Percentiles rank a stretch among this genome's conserved stretches.
Conservation (phyloP, 2,797 vertebrate genomes). For the Epinephelus awoara region DNA sequence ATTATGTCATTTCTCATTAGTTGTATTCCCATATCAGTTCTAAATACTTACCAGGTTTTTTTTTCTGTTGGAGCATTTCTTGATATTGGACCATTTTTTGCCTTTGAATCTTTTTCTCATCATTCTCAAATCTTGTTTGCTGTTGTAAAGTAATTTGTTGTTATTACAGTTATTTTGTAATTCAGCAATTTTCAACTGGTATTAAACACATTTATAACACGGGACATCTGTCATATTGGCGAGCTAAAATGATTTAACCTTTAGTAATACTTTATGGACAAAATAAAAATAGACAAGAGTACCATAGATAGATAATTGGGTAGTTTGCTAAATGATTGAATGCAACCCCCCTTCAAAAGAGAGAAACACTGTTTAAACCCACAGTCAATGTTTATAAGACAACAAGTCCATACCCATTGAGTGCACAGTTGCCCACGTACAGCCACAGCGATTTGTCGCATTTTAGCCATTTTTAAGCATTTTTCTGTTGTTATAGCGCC, state of each 20-base stretch:
- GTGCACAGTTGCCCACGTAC: too few species aligned
- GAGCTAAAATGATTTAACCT: background rate
- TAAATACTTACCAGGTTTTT: background rate
- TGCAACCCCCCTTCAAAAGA: background rate
- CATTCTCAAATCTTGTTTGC: background rate
- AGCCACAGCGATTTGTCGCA: too few species aligned
- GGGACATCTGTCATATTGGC: background rate
- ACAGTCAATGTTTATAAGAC: too few species aligned
- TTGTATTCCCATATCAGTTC: constrained; percentile 5
- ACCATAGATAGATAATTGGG: background rate
- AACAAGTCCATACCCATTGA: too few species aligned
- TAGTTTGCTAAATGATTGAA: background rate
- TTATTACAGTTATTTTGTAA: background rate
- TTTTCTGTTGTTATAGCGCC: too few species aligned
- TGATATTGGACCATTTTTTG: background rate
- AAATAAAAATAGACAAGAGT: background rate
- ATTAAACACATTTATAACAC: background rate
- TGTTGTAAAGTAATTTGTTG: background rate
- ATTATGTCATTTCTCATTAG: constrained; percentile 1
- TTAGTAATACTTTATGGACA: background rate
- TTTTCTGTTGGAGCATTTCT: background rate
- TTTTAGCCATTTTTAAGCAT: too few species aligned
- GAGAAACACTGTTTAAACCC: too few species aligned
- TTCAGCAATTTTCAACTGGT: background rate
- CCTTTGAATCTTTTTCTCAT: background rate